Evolutionary conservation across 1,140 invertebrate species (phyloP).

Genomic region (Parasteatoda tepidariorum): DNA sequence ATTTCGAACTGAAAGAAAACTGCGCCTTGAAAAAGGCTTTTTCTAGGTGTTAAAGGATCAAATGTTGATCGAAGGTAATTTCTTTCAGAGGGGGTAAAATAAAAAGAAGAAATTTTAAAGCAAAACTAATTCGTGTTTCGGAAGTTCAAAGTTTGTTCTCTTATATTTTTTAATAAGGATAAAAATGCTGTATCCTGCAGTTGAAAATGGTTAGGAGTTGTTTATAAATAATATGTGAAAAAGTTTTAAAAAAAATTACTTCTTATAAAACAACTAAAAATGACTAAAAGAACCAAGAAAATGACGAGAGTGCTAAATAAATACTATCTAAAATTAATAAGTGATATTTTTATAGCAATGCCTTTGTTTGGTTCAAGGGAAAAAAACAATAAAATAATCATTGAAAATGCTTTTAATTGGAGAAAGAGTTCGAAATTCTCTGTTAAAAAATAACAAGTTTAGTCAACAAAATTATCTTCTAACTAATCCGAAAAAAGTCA

Average conservation of each 20-base stretch:
- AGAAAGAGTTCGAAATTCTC: no score
- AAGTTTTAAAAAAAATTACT: neutral
- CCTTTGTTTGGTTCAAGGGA: no score
- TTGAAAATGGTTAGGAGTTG: neutral
- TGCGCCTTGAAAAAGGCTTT: neutral
- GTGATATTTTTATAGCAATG: no score
- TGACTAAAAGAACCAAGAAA: no score
- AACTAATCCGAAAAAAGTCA: no score
- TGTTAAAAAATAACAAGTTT: no score
- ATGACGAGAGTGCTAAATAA: no score
- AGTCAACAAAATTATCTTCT: no score
- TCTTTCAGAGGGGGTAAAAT: neutral
- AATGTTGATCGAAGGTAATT: constrained; percentile 30
- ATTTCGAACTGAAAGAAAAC: constrained; percentile 5
- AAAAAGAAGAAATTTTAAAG: neutral
- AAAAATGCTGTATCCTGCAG: neutral
- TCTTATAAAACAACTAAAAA: neutral
- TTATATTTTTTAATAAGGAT: no score
- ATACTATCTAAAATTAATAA: no score
- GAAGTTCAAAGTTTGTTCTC: neutral
- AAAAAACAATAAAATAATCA: no score
- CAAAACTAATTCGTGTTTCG: neutral
- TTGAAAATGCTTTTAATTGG: no score
- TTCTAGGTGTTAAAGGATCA: constrained; percentile 17
- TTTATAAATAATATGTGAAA: neutral